Conservation (phyloP, 2,888 invertebrate species). For the Mystacides longicornis region DNA sequence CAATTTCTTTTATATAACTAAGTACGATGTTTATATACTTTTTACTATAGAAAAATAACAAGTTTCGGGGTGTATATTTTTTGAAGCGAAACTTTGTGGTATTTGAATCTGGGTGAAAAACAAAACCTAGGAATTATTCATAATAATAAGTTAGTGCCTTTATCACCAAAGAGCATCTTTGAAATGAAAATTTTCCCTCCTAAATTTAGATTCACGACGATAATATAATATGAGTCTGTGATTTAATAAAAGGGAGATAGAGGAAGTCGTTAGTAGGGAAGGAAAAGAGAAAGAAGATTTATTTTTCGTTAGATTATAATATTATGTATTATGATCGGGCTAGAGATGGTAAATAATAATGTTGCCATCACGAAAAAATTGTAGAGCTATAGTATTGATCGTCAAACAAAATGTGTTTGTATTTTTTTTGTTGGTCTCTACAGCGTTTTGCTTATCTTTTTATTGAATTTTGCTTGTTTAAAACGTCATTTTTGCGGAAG, state of each 20-base stretch:
- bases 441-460: too few relatives aligned
- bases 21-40: too few relatives aligned
- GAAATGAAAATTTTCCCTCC: constrained; percentile 6
- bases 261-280: constrained; percentile 1
- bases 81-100: too few relatives aligned
- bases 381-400: too few relatives aligned
- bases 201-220: constrained; percentile 6
- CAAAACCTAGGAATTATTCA: not conserved
- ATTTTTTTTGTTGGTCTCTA: too few relatives aligned
- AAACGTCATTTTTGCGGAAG: too few relatives aligned
- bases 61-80: too few relatives aligned
- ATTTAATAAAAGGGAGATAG: constrained; percentile 2
- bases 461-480: too few relatives aligned
- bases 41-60: too few relatives aligned
- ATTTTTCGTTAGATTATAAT: not conserved
- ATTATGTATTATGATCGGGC: not conserved
- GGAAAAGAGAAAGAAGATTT: not conserved
- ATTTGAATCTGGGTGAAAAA: not conserved
- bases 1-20: too few relatives aligned
- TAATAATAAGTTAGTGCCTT: not conserved
- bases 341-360: not conserved
- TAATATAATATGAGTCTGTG: constrained; percentile 1
- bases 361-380: too few relatives aligned
- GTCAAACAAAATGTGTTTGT: too few relatives aligned
- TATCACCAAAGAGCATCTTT: constrained; percentile 5